These are phyloP conservation scores for Lepidocyrtinus sp. DNA, from an alignment of 2,888 invertebrate species.

Conservation along the genomic window DNA sequence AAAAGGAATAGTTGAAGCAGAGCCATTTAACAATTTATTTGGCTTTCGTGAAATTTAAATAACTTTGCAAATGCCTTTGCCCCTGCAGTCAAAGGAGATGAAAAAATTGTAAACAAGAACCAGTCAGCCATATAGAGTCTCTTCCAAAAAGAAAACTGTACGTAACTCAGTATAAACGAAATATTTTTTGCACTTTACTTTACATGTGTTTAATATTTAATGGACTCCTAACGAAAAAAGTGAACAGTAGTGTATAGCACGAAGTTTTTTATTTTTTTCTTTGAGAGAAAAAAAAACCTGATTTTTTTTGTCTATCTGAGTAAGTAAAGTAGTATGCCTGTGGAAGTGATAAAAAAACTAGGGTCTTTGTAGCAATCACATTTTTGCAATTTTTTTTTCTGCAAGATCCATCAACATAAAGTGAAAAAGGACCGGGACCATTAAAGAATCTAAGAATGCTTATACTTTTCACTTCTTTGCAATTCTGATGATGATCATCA, in stretches of 20 bases:
- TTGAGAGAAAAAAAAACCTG: background rate
- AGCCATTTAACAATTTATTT: background rate
- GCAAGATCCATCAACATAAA: background rate
- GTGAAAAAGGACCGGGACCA: background rate
- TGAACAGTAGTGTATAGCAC: background rate
- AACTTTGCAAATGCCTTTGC: slow-evolving; percentile 15
- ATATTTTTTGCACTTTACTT: background rate
- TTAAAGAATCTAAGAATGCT: background rate
- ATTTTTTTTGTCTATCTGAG: no score
- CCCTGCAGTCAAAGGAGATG: slow-evolving; percentile 18
- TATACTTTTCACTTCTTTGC: background rate
- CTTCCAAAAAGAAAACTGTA: background rate
- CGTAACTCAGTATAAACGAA: background rate
- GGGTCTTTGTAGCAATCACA: background rate
- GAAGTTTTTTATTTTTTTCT: background rate
- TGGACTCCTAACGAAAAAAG: background rate
- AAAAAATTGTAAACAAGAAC: slow-evolving; percentile 9
- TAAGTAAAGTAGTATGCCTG: no score
- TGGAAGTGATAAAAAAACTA: background rate
- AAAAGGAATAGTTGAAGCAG: slow-evolving; percentile 13
- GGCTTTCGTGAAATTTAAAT: background rate
- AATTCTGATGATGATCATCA: background rate
- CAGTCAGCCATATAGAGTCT: slow-evolving; percentile 14
- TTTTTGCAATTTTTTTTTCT: background rate
- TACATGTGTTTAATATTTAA: background rate